Percentiles rank a stretch among this genome's conserved stretches.
These are phyloP conservation scores for Coreoperca whiteheadi DNA, from an alignment of 2,113 vertebrate genomes.

Conservation along the genomic window DNA sequence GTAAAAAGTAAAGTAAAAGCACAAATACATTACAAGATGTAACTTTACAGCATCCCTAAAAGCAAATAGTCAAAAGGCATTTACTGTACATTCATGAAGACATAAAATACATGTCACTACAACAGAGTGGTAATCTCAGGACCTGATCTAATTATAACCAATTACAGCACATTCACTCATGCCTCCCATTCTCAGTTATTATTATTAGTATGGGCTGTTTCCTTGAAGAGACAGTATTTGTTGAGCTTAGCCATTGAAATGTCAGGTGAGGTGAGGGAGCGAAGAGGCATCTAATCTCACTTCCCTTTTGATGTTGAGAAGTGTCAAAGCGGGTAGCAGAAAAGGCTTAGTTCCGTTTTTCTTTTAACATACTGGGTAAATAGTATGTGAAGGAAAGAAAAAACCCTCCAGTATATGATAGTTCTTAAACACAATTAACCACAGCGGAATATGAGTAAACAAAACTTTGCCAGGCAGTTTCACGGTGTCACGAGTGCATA, in stretches of 20 bases:
- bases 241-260: slow-evolving; percentile 48
- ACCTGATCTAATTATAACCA: not conserved
- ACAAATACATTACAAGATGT: not conserved
- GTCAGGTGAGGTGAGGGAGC: slow-evolving; percentile 56
- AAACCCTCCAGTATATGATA: not conserved
- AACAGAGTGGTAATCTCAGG: not conserved
- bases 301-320: slow-evolving; percentile 76
- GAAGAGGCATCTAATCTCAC: slow-evolving; percentile 72
- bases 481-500: not conserved
- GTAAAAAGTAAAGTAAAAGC: not conserved
- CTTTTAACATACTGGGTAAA: slow-evolving; percentile 31
- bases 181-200: not conserved
- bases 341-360: slow-evolving; percentile 61
- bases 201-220: slow-evolving; percentile 16
- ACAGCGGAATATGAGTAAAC: slow-evolving; percentile 13
- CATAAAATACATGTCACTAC: not conserved
- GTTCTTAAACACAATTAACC: slow-evolving; percentile 13
- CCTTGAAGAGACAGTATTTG: slow-evolving; percentile 52
- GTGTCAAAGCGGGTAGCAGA: slow-evolving; percentile 34
- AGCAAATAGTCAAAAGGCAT: not conserved
- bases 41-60: no score
- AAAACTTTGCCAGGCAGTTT: not conserved
- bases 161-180: not conserved
- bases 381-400: slow-evolving; percentile 9
- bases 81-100: not conserved